Conservation (phyloP, 2,113 vertebrate species). For the Leucopternis melanops region DNA sequence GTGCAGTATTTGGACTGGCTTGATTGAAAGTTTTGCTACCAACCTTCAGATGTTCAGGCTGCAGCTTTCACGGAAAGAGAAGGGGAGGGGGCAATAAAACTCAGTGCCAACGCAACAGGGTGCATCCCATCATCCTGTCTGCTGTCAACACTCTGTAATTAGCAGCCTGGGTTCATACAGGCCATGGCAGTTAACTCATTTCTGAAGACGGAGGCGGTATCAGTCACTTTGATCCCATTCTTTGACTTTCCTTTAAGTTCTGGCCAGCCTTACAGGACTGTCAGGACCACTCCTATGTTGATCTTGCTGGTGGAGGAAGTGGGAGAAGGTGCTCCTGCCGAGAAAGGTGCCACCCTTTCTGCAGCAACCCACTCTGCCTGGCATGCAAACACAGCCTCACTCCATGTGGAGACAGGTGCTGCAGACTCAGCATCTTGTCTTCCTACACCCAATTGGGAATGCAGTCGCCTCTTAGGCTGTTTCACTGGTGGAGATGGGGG, state of each 20-base stretch:
- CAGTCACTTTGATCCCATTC: not conserved
- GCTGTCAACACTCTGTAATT: not conserved
- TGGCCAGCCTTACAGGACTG: not conserved
- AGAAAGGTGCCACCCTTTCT: not conserved
- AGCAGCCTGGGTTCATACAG: not conserved
- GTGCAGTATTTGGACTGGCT: not conserved
- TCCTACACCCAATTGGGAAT: not conserved
- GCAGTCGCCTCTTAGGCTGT: not conserved
- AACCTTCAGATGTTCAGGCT: not conserved
- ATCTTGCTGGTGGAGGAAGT: not conserved
- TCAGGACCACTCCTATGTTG: not conserved
- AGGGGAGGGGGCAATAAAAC: not conserved
- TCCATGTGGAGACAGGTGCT: fast-evolving
- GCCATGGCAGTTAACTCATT: not conserved
- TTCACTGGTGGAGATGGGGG: not conserved
- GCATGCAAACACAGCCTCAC: not conserved
- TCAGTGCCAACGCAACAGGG: fast-evolving
- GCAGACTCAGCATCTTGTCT: not conserved
- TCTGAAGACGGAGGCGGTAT: not conserved
- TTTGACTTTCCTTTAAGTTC: not conserved
- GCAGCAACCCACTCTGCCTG: not conserved
- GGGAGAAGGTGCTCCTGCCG: not conserved
- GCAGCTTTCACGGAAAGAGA: not conserved
- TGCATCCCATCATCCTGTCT: not conserved
- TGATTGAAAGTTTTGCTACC: not conserved